These are phyloP conservation scores for Scyliorhinus canicula DNA, from an alignment of 2,797 vertebrate species.

Conservation along the genomic window DNA sequence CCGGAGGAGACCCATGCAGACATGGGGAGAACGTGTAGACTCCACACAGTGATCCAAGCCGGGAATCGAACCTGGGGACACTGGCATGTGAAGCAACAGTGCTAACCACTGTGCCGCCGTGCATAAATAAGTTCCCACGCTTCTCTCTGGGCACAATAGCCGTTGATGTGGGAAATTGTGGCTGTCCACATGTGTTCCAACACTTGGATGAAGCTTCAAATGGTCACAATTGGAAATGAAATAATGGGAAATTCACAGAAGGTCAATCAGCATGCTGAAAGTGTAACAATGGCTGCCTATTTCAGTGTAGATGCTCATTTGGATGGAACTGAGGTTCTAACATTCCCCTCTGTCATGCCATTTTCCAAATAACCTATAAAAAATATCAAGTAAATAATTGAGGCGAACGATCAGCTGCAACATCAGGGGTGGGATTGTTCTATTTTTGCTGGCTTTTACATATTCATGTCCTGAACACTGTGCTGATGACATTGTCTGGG, in stretches of 20 bases:
- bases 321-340: background rate
- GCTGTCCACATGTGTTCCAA: background rate
- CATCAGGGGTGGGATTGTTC: background rate
- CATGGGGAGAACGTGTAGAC: no score
- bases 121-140: background rate
- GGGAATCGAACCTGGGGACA: no score
- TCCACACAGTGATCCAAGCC: no score
- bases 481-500: slow-evolving; percentile 11
- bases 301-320: background rate
- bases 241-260: background rate
- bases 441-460: background rate
- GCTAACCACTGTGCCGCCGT: no score
- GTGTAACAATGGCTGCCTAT: background rate
- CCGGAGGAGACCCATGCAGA: no score
- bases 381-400: background rate
- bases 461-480: slow-evolving; percentile 12
- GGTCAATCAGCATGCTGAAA: background rate
- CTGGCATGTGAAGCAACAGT: no score
- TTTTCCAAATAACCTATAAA: background rate
- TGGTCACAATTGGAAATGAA: background rate
- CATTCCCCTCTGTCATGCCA: background rate
- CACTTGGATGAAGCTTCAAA: background rate
- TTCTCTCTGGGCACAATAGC: background rate
- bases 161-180: background rate
- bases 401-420: background rate